Conservation (phyloP, 2,797 vertebrate genomes). For the Sarcoramphus papa region DNA sequence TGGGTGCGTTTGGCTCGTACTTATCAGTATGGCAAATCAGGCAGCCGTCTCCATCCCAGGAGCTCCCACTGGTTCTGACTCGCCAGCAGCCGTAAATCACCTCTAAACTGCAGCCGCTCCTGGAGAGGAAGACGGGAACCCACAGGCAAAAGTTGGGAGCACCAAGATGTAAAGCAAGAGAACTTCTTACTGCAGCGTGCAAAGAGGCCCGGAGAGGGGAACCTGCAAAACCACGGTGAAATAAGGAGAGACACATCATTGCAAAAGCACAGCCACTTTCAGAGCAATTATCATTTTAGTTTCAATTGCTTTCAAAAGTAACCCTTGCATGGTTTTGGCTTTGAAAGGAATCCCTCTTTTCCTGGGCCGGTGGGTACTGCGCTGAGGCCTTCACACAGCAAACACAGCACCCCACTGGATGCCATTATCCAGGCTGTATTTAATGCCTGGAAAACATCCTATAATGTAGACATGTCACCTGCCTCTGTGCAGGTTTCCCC, state of each 20-base stretch:
- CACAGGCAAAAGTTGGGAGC: not conserved
- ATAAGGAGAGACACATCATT: not conserved
- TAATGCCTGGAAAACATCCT: not conserved
- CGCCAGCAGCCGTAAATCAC: not conserved
- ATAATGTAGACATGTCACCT: too few relatives aligned
- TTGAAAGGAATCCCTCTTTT: not conserved
- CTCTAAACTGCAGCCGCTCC: not conserved
- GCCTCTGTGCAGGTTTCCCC: not conserved
- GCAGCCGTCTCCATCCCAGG: not conserved
- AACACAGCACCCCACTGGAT: not conserved
- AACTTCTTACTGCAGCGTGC: fast-evolving
- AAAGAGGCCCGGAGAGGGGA: not conserved
- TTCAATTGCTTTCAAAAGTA: not conserved
- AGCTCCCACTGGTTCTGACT: not conserved
- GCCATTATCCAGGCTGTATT: not conserved
- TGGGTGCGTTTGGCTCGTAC: not conserved
- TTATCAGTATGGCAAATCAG: not conserved
- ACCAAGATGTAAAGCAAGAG: not conserved
- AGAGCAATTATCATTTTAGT: not conserved
- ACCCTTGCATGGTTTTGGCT: not conserved
- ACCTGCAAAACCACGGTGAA: not conserved
- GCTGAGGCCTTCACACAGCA: not conserved
- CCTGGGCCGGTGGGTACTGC: not conserved
- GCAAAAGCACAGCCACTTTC: not conserved
- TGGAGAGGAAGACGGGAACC: not conserved